phyloP scores from a whole-genome alignment of 2,888 invertebrate species.

The Hyppa rectilinea region DNA sequence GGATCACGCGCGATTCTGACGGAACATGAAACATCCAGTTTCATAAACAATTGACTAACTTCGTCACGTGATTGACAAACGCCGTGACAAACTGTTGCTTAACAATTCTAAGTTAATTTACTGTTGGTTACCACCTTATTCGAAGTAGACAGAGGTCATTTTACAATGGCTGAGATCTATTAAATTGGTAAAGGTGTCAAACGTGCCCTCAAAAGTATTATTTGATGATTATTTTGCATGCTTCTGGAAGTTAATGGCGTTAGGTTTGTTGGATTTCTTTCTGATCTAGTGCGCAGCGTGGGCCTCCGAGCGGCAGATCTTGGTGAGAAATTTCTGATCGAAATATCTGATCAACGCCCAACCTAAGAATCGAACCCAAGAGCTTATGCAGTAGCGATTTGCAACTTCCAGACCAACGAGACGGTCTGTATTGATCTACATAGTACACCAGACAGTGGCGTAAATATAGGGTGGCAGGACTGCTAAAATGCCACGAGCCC shows the following conservation, averaged over 20 bases:
- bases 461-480: too few species aligned
- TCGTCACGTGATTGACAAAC: constrained; percentile 47
- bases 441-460: too few species aligned
- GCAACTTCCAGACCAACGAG: too few species aligned
- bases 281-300: too few species aligned
- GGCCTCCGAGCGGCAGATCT: too few species aligned
- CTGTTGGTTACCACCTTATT: constrained; percentile 22
- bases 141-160: neutral
- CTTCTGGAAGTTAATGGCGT: constrained; percentile 28
- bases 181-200: constrained; percentile 24
- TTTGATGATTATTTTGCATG: constrained; percentile 40
- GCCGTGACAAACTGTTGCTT: constrained; percentile 51
- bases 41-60: constrained; percentile 54
- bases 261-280: constrained; percentile 1
- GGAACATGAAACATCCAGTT: constrained; percentile 42
- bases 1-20: constrained; percentile 40
- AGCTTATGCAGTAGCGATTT: too few species aligned
- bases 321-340: too few species aligned
- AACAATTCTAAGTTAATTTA: constrained; percentile 27
- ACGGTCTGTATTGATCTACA: too few species aligned
- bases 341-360: too few species aligned
- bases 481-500: too few species aligned
- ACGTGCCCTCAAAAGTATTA: constrained; percentile 26
- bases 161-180: neutral
- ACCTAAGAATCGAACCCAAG: too few species aligned